A percentile compares a stretch with the other conserved stretches of the same genome.
Conservation (phyloP, 2,888 invertebrate species). For the Acleris emargana region DNA sequence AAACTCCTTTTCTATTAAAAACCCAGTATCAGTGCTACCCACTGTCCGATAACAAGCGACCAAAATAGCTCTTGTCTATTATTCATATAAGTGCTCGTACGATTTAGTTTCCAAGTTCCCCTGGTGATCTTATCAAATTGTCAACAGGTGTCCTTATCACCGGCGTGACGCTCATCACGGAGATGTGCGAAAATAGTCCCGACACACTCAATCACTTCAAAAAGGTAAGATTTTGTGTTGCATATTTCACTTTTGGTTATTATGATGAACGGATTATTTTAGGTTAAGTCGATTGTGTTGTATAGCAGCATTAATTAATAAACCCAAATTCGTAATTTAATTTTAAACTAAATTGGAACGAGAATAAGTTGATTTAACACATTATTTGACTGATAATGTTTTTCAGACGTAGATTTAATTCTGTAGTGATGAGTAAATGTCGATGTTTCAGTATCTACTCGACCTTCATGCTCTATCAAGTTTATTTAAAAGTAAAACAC, state of each 20-base stretch:
- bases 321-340: no score
- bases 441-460: no score
- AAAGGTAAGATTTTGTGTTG: constrained; percentile 88
- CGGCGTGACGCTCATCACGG: constrained; percentile 98
- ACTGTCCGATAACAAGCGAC: constrained; percentile 6
- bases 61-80: constrained; percentile 5
- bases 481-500: no score
- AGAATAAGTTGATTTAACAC: no score
- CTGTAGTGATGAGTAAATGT: no score
- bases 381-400: no score
- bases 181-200: constrained; percentile 99
- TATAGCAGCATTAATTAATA: no score
- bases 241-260: background rate
- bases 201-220: constrained; percentile 99
- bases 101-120: constrained; percentile 3
- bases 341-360: no score
- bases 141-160: constrained; percentile 95
- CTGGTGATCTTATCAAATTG: constrained; percentile 31
- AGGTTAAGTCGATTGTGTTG: background rate
- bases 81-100: background rate
- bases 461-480: no score
- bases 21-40: no score
- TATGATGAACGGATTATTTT: constrained; percentile 2
- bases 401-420: no score
- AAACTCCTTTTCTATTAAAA: no score